Evolutionary conservation across 2,797 vertebrate species (phyloP).

Genomic region (Carcharodon carcharias): DNA sequence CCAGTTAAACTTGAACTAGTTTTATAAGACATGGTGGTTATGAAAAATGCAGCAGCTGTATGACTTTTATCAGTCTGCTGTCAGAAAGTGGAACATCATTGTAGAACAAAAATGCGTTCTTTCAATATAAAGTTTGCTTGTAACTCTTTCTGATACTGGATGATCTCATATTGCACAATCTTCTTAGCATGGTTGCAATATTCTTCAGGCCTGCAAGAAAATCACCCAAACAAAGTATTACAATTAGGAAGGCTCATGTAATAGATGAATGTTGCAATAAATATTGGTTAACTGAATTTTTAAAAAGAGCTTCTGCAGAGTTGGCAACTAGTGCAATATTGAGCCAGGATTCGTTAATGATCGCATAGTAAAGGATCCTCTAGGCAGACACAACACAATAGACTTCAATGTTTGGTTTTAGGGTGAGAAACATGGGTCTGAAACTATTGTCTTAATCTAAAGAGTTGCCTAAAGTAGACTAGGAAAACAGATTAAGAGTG

Average conservation of each 20-base stretch:
- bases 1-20: slow-evolving; percentile 16
- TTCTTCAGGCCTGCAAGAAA: slow-evolving; percentile 21
- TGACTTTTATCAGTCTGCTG: background rate
- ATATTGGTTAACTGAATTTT: background rate
- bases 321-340: background rate
- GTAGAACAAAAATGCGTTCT: background rate
- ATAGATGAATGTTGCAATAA: background rate
- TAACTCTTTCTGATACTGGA: background rate
- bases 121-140: background rate
- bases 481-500: background rate
- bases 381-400: background rate
- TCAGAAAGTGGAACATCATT: background rate
- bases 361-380: background rate
- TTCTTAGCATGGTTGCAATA: background rate
- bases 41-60: background rate
- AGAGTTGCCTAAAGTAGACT: background rate
- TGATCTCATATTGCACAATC: background rate
- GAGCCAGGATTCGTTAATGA: background rate
- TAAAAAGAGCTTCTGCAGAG: background rate
- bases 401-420: background rate
- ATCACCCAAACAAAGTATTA: background rate
- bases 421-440: background rate
- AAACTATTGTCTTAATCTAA: background rate
- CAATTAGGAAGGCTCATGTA: background rate
- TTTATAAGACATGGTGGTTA: slow-evolving; percentile 33